Conservation (phyloP, 2,888 invertebrate genomes). For the Hirtodrosophila alboralis region DNA sequence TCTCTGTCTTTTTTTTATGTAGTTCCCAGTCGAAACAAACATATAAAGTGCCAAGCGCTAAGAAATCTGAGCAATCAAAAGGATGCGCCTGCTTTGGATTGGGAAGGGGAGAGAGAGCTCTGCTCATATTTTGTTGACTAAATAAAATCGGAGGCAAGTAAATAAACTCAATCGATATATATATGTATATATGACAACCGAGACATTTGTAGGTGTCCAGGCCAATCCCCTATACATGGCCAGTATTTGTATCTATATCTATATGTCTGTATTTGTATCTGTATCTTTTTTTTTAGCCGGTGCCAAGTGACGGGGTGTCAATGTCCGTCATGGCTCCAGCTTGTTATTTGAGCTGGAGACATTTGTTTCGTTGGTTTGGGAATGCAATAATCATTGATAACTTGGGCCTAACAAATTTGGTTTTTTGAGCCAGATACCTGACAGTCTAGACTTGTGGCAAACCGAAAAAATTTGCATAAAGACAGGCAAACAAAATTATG, state of each 20-base stretch:
- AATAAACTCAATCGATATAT: slow-evolving; percentile 61
- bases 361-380: slow-evolving; percentile 31
- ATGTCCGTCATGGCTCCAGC: slow-evolving; percentile 41
- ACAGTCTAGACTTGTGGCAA: slow-evolving; percentile 7
- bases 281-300: slow-evolving; percentile 29
- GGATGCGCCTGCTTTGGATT: slow-evolving; percentile 55
- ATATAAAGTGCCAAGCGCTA: slow-evolving; percentile 50
- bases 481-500: too few species aligned
- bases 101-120: too few species aligned
- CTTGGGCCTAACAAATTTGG: background rate
- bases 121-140: slow-evolving; percentile 58
- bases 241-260: background rate
- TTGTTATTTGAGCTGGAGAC: slow-evolving; percentile 26
- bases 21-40: slow-evolving; percentile 41
- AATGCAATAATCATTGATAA: slow-evolving; percentile 26
- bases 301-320: slow-evolving; percentile 44
- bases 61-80: slow-evolving; percentile 70
- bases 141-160: slow-evolving; percentile 65
- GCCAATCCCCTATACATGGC: background rate
- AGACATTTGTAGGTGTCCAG: slow-evolving; percentile 16
- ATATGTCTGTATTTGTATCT: slow-evolving; percentile 8
- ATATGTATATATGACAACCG: slow-evolving; percentile 37
- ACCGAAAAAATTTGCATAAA: too few species aligned
- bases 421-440: slow-evolving; percentile 8
- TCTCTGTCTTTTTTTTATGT: slow-evolving; percentile 4